phyloP scores from a whole-genome alignment of 2,888 invertebrate species.

The Dascillus cervinus region DNA sequence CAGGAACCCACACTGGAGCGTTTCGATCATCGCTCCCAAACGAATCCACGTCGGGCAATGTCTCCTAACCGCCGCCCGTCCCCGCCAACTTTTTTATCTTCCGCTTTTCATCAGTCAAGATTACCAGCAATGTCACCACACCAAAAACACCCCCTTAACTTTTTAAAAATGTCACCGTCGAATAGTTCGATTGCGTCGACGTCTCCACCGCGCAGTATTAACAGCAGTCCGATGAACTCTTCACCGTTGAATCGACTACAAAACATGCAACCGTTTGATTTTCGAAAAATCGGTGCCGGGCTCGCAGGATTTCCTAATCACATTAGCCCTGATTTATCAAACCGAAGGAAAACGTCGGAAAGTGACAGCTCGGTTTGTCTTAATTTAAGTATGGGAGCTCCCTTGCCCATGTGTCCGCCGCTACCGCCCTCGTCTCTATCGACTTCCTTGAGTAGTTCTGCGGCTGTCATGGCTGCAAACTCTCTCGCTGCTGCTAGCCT shows the following conservation, averaged over 20 bases:
- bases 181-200: constrained; percentile 48
- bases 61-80: constrained; percentile 62
- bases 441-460: constrained; percentile 40
- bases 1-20: constrained; percentile 52
- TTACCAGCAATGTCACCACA: constrained; percentile 45
- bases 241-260: constrained; percentile 84
- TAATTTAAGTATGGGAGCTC: constrained; percentile 51
- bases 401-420: constrained; percentile 55
- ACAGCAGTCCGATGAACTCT: constrained; percentile 53
- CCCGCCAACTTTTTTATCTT: constrained; percentile 47
- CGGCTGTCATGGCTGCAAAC: constrained; percentile 53
- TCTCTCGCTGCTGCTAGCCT: constrained; percentile 50
- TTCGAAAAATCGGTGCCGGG: constrained; percentile 66
- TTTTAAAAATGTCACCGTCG: constrained; percentile 42
- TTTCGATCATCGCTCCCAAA: constrained; percentile 42
- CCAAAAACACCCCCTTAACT: constrained; percentile 42
- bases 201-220: constrained; percentile 49
- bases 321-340: constrained; percentile 33
- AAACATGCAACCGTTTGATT: constrained; percentile 95
- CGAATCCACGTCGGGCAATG: constrained; percentile 49
- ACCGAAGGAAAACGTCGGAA: constrained; percentile 46
- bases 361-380: constrained; percentile 48
- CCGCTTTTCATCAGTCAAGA: constrained; percentile 41
- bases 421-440: constrained; percentile 53
- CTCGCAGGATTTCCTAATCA: constrained; percentile 50